A percentile compares a stretch with the other conserved stretches of the same genome.
These are phyloP conservation scores for Mylabris phalerata DNA, from an alignment of 1,140 invertebrate species.

Conservation along the genomic window DNA sequence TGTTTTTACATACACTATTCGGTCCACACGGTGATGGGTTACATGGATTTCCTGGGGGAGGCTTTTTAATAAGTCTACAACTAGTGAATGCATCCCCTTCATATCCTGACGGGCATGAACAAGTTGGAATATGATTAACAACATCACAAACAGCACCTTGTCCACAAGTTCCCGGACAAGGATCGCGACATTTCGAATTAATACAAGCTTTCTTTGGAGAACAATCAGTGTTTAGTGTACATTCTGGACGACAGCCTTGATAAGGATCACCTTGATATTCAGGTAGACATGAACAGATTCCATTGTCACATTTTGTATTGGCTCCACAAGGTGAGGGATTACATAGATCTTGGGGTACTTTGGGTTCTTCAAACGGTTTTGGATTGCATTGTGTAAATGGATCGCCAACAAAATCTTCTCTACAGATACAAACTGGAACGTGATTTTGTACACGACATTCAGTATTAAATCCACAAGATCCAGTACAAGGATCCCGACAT, in stretches of 20 bases:
- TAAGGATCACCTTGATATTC: conserved; percentile 61
- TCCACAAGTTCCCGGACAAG: conserved; percentile 71
- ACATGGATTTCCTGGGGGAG: conserved; percentile 38
- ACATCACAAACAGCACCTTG: conserved; percentile 67
- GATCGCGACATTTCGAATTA: conserved; percentile 67
- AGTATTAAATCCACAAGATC: conserved; percentile 55
- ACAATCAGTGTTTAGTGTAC: conserved; percentile 77
- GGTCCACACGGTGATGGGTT: conserved; percentile 56
- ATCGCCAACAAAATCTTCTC: conserved; percentile 65
- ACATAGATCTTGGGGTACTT: conserved; percentile 45
- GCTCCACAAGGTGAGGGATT: conserved; percentile 54
- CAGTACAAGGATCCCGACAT: conserved; percentile 62
- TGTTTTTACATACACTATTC: conserved; percentile 58
- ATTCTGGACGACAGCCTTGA: conserved; percentile 69
- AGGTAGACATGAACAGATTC: conserved; percentile 54
- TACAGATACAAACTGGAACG: conserved; percentile 67
- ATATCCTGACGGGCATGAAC: conserved; percentile 60
- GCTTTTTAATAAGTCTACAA: conserved; percentile 47
- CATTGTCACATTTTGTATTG: conserved; percentile 57
- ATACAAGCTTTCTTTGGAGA: conserved; percentile 65
- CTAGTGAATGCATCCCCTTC: conserved; percentile 62
- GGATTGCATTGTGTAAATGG: conserved; percentile 54
- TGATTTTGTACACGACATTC: conserved; percentile 63
- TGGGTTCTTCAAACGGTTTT: conserved; percentile 18
- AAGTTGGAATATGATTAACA: conserved; percentile 66